Percentiles rank a stretch among this genome's conserved stretches.
Evolutionary conservation across 2,797 vertebrate species (phyloP).

Genomic region (Zenarchopterus dispar): DNA sequence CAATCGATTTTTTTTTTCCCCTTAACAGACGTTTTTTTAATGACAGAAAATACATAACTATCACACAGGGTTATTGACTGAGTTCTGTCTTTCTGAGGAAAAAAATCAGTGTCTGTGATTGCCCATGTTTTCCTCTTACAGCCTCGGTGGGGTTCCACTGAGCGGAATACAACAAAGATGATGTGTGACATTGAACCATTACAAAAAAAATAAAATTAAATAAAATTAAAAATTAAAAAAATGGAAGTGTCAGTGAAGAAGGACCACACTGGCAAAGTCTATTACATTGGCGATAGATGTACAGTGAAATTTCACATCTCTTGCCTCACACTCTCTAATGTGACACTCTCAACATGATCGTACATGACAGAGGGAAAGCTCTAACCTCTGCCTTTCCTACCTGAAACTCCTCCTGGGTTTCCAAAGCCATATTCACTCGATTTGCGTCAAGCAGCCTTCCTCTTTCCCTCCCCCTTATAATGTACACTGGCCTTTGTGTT

Average conservation of each 20-base stretch:
- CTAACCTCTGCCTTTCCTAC: constrained; percentile 26
- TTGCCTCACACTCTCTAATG: constrained; percentile 23
- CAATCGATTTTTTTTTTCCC: neutral
- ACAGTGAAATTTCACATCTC: constrained; percentile 43
- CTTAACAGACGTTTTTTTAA: neutral
- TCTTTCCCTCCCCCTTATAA: constrained; percentile 2
- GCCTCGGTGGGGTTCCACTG: constrained; percentile 24
- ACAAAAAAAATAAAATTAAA: too few relatives aligned
- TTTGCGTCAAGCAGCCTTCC: constrained; percentile 14
- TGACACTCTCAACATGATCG: constrained; percentile 41
- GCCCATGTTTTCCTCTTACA: constrained; percentile 5
- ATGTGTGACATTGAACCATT: constrained; percentile 33
- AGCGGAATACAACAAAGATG: constrained; percentile 22
- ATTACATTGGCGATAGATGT: constrained; percentile 10
- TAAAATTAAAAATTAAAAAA: too few relatives aligned
- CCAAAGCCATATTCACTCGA: constrained; percentile 20
- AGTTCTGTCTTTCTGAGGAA: neutral
- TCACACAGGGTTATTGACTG: neutral
- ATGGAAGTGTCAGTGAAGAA: neutral
- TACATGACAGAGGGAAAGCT: constrained; percentile 31
- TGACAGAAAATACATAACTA: neutral
- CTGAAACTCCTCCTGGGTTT: constrained; percentile 22
- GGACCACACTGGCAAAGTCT: too few relatives aligned
- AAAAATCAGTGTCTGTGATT: neutral
- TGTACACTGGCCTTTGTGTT: constrained; percentile 66